Evolutionary conservation across 2,113 vertebrate species (phyloP), one percentile per base, ranked within the genome.

Genomic region (Amphiprion ocellaris): DNA sequence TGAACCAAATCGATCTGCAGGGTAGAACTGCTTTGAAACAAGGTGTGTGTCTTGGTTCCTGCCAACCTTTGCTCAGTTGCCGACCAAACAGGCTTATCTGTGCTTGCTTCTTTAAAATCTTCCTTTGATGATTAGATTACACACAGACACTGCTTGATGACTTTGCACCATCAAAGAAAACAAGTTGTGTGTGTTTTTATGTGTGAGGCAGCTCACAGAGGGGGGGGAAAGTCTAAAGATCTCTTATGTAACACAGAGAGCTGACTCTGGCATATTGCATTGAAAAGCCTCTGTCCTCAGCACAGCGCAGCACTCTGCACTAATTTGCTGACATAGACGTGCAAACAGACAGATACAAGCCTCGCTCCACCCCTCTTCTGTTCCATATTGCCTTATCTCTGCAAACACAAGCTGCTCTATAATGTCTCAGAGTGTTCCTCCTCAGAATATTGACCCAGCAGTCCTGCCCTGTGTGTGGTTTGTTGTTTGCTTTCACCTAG

Each of bases 101-200:
- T 14, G n/a, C 19, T 19, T 21, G 24, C 78, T 63, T 75, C 63
- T 59, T 82, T 66, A 54, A 50, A 72, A 61, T 50, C 21, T 68
- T 49, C 3, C 55, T 37, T 41, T 74, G 71, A 83, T 74, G 71
- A 85, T 89, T 81, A 88, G 83, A 87, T 85, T 61, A 21, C 26
- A 81, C 21, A 16, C 37, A 21, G 37, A 62, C 14, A 33, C 9
- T 17, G 2, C 50, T 65, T 69, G 60, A 83, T 69, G 37, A 63
- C 15, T 37, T 73, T 77, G 54, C 44, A 17, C 15, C 69, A 54
- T 78, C 62, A 55, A 54, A 41, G 56, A 69, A 65, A 56, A 69
- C 70, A 73, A 41, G 2, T 17, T 44, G 2, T 69, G 39, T 72
- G n/a, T 50, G 61, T 60, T 46, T 79, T 66, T 49, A 33, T 23